These are phyloP conservation scores for Alentia gelatinosa DNA, from an alignment of 2,888 invertebrate species.

Conservation along the genomic window DNA sequence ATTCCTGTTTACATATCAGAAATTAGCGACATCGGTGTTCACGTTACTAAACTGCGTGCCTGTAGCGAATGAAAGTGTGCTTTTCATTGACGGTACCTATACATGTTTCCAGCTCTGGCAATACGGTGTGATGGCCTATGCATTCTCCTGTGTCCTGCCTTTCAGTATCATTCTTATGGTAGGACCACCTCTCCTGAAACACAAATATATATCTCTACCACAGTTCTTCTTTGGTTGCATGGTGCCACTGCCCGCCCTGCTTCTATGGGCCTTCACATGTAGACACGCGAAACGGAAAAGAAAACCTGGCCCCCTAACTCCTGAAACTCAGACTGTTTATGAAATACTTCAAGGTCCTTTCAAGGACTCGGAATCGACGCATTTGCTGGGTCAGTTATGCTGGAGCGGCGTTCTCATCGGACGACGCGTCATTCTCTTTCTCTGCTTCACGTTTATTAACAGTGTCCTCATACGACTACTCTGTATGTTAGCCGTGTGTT, in stretches of 20 bases:
- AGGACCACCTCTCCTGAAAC: constrained; percentile 54
- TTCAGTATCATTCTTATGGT: constrained; percentile 52
- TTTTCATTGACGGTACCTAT: constrained; percentile 52
- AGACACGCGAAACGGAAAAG: not conserved
- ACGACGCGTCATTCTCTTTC: constrained; percentile 56
- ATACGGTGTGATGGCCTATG: constrained; percentile 53
- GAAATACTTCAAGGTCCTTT: constrained; percentile 59
- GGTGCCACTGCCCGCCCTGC: constrained; percentile 54
- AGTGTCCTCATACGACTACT: constrained; percentile 56
- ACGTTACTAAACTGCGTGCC: constrained; percentile 54
- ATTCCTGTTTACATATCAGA: constrained; percentile 54
- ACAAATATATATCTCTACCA: constrained; percentile 42
- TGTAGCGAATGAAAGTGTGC: constrained; percentile 49
- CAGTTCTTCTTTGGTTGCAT: constrained; percentile 58
- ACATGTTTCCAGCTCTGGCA: constrained; percentile 56
- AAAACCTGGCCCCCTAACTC: not conserved
- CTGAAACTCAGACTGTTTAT: constrained; percentile 54
- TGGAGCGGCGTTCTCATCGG: constrained; percentile 58
- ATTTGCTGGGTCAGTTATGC: constrained; percentile 49
- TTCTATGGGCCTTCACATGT: constrained; percentile 25
- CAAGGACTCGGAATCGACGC: constrained; percentile 21
- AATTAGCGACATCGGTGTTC: constrained; percentile 53
- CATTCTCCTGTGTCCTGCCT: constrained; percentile 50
- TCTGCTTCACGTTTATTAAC: constrained; percentile 59
- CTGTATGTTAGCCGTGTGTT: constrained; percentile 58